A percentile compares a stretch with the other conserved stretches of the same genome.
phyloP scores from a whole-genome alignment of 2,797 vertebrate species.

The Aplochiton taeniatus region DNA sequence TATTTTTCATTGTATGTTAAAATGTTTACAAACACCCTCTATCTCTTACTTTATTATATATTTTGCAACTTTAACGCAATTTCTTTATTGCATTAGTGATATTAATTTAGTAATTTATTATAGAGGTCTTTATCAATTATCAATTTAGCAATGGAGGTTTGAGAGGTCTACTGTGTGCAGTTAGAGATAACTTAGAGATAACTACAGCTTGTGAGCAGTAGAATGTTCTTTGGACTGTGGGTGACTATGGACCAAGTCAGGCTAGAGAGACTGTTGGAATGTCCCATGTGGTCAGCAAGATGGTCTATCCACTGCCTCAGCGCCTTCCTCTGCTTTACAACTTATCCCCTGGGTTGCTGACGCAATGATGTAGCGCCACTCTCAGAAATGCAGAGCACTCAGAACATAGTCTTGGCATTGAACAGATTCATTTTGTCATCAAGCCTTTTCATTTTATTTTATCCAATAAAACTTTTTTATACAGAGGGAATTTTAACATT shows the following conservation, averaged over 20 bases:
- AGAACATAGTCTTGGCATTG: conserved; percentile 65
- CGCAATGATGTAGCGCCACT: conserved; percentile 48
- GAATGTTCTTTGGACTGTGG: conserved; percentile 28
- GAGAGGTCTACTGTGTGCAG: no score
- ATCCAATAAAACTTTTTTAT: conserved; percentile 76
- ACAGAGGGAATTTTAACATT: conserved; percentile 75
- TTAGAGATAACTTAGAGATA: no score
- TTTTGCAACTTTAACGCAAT: background rate
- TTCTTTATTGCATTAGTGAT: background rate
- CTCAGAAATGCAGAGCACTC: conserved; percentile 50
- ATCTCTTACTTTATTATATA: background rate
- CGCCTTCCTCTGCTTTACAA: conserved; percentile 40
- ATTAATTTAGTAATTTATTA: background rate
- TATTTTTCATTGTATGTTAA: no score
- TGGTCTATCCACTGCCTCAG: conserved; percentile 29
- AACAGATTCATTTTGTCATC: conserved; percentile 72
- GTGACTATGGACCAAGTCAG: conserved; percentile 15
- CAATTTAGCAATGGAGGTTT: no score
- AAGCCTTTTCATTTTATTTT: conserved; percentile 78
- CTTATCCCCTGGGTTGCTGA: conserved; percentile 26
- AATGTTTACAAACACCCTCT: no score
- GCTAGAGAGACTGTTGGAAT: conserved; percentile 27
- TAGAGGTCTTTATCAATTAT: conserved; percentile 30
- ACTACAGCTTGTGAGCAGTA: conserved; percentile 17
- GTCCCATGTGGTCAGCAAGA: conserved; percentile 27